These are phyloP conservation scores for Epirrhoe alternata DNA, from an alignment of 2,888 invertebrate species.

Conservation along the genomic window DNA sequence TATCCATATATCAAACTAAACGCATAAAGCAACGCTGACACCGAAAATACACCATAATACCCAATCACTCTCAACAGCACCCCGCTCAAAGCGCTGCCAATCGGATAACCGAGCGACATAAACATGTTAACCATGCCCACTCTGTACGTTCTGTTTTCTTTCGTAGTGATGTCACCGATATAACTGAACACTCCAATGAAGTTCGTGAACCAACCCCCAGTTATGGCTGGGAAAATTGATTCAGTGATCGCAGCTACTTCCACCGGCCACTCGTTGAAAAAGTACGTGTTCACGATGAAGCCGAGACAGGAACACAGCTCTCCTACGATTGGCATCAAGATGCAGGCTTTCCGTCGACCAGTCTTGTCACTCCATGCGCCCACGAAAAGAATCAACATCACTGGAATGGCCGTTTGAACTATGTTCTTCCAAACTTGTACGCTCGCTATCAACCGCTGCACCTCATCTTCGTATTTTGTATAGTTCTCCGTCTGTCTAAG, in stretches of 20 bases:
- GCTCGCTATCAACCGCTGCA: slow-evolving; percentile 89
- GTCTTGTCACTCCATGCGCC: slow-evolving; percentile 92
- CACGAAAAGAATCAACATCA: slow-evolving; percentile 91
- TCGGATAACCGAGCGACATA: slow-evolving; percentile 93
- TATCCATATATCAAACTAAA: slow-evolving; percentile 90
- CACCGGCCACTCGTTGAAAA: slow-evolving; percentile 91
- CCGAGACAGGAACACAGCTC: slow-evolving; percentile 92
- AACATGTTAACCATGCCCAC: slow-evolving; percentile 95
- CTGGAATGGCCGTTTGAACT: slow-evolving; percentile 92
- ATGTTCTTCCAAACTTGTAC: slow-evolving; percentile 94
- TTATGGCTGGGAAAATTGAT: slow-evolving; percentile 91
- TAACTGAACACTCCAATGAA: slow-evolving; percentile 95
- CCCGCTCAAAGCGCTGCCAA: slow-evolving; percentile 94
- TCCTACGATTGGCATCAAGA: slow-evolving; percentile 92
- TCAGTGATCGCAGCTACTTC: slow-evolving; percentile 92
- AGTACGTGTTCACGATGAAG: slow-evolving; percentile 91
- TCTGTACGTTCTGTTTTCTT: slow-evolving; percentile 91
- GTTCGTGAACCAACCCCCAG: slow-evolving; percentile 95
- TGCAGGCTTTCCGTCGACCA: slow-evolving; percentile 90
- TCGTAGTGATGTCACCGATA: slow-evolving; percentile 93
- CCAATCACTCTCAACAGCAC: slow-evolving; percentile 89
- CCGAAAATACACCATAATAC: slow-evolving; percentile 92
- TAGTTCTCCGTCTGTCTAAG: slow-evolving; percentile 88
- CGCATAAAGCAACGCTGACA: slow-evolving; percentile 89
- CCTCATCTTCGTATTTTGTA: slow-evolving; percentile 84